Evolutionary conservation across 2,113 vertebrate genomes (phyloP), one percentile per base, ranked within the genome.

Genomic region (Spermophilus dauricus): DNA sequence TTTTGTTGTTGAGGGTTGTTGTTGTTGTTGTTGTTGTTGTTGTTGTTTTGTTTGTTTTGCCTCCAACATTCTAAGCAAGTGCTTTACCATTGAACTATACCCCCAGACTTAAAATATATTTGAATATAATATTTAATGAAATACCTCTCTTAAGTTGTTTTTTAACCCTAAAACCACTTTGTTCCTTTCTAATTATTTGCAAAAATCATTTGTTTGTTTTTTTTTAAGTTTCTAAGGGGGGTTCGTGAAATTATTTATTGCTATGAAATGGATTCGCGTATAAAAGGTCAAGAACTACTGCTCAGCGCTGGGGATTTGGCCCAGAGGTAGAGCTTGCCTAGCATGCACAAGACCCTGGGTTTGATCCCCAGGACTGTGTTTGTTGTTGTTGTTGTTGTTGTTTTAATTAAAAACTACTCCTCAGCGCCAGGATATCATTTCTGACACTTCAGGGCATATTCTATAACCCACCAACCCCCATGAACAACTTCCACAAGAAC

Each of bases 51-150:
- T 63, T 63, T 63, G 24, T 63, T 63, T 28, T 63, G 22, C 61
- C 61, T 63, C 24, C 3, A 63, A 63, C 24, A 63, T 63, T 24
- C 61, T 63, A 63, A 26, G 26, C 24, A 63, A 63, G 9, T 63
- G 26, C 61, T 63, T 28, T 63, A 63, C 24, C 61, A 28, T 24
- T 63, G 24, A 28, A 28, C 24, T 63, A 63, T 63, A 63, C 24
- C 26, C 58, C 61, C 61, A 63, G 61, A 63, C 61, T 24, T 63
- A 63, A 97, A 69, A 86, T 82, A 63, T 30, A 77, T 67, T 91
- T 88, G 34, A 93, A 89, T 88, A 72, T 67, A 93, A 69, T 87
- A 26, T 88, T 88, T 85, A 85, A 75, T 84, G 63, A 81, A 72
- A 77, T 72, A 51, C 7, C 18, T 93, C 58, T 94, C 42, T 78